Base-by-base conservation (phyloP, 2,113 vertebrate species). In the Percopsis transmontana region DNA sequence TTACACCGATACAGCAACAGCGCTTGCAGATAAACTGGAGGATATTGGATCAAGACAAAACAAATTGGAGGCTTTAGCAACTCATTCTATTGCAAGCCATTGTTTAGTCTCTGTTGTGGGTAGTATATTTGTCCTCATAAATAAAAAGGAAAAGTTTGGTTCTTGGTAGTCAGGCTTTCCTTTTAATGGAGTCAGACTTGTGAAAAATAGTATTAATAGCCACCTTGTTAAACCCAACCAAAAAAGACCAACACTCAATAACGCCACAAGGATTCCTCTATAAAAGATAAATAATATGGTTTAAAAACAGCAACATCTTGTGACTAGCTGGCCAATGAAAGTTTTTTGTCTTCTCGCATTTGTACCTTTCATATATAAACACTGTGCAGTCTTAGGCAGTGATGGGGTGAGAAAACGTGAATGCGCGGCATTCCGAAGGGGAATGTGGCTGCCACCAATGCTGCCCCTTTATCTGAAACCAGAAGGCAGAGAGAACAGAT, bases 401-500 rank as follows among this genome's bases (percentile, higher is more conserved):
- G 47, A 59, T 66, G 14, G 20, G 44, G 61, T 74, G 59, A 77
- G 62, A 72, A 83, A 68, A 19, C 42, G 66, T 54, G 62, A 72
- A 73, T 40, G 13, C 23, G 8, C 10, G 2, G 24, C 24, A 4
- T 27, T 18, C 14, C 12, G 24, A 48, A 68, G 39, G 20, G 60
- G 66, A 81, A 76, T 16, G 9, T 13, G 76, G 71, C 33, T 44
- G 64, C 72, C 66, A 67, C 11, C 51, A 19, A 16, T 6, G 12
- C 47, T 27, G 14, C 11, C 27, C 54, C 54, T 60, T 71, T 66
- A 42, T 60, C 52, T 67, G 70, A 70, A 76, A 70, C 56, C 55
- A 76, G 75, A 87, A 70, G 67, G 68, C 52, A 65, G 18, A 70
- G 40, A 57, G 19, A n/a, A 39, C 27, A 77, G 63, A 80, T 72